Evolutionary conservation across 2,113 vertebrate species (phyloP).

Genomic region (Corydoras maculifer): DNA sequence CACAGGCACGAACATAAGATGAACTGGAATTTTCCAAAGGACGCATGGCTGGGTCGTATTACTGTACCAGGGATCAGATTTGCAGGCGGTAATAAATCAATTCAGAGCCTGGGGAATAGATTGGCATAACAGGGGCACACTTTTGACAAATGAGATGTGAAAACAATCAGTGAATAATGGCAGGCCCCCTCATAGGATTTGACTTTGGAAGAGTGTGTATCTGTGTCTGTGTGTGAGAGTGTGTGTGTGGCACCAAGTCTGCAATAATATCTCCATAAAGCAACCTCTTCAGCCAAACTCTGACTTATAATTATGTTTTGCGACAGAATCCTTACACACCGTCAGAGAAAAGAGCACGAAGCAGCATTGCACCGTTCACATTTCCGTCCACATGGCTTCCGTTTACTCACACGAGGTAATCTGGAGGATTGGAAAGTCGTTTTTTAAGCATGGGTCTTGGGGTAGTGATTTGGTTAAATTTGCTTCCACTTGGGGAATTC

Average conservation of each 20-base stretch:
- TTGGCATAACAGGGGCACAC: slow-evolving; percentile 16
- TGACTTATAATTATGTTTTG: slow-evolving; percentile 16
- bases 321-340: slow-evolving; percentile 17
- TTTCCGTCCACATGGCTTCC: no score
- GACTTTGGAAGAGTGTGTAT: slow-evolving; percentile 25
- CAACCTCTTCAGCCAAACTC: slow-evolving; percentile 30
- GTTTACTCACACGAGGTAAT: no score
- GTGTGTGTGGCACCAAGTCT: slow-evolving; percentile 23
- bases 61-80: slow-evolving; percentile 29
- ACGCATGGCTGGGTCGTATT: slow-evolving; percentile 2
- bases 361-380: slow-evolving; percentile 1
- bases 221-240: slow-evolving; percentile 6
- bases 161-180: slow-evolving; percentile 37
- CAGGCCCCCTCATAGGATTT: slow-evolving; percentile 19
- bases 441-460: neutral
- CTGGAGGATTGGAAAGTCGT: no score
- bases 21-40: slow-evolving; percentile 5
- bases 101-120: slow-evolving; percentile 18
- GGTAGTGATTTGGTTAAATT: slow-evolving; percentile 26
- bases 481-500: slow-evolving; percentile 13
- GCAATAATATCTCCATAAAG: slow-evolving; percentile 31
- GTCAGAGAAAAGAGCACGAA: slow-evolving; percentile 14
- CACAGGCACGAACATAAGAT: slow-evolving; percentile 13
- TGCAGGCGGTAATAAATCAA: slow-evolving; percentile 31
- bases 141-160: slow-evolving; percentile 31